A percentile compares a stretch with the other conserved stretches of the same genome.
Evolutionary conservation across 1,140 invertebrate species (phyloP).

Genomic region (Drosophila virilis): DNA sequence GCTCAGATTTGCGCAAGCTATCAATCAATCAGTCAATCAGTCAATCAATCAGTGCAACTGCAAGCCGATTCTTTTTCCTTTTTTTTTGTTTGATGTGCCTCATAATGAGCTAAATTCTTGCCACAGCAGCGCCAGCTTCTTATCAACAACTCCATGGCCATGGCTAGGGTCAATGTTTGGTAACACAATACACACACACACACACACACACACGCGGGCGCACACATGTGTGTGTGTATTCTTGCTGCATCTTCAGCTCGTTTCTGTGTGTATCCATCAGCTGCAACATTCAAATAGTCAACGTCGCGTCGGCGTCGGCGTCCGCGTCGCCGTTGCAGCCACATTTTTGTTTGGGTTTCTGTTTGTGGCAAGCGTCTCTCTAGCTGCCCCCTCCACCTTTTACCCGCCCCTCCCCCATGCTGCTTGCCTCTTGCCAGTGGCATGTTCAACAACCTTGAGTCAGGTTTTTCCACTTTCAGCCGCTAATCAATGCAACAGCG

Average conservation of each 20-base stretch:
- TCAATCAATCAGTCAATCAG: conserved; percentile 41
- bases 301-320: conserved; percentile 18
- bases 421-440: conserved; percentile 37
- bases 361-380: conserved; percentile 27
- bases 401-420: not conserved
- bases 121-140: conserved; percentile 38
- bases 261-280: conserved; percentile 70
- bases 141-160: conserved; percentile 29
- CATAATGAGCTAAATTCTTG: conserved; percentile 31
- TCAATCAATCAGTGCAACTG: conserved; percentile 23
- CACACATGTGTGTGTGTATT: conserved; percentile 18
- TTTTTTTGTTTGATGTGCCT: not conserved
- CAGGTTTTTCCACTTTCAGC: conserved; percentile 84
- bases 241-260: conserved; percentile 28
- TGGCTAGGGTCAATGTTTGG: conserved; percentile 81
- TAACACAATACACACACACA: conserved; percentile 29
- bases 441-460: conserved; percentile 84
- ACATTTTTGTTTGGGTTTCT: conserved; percentile 51
- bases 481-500: conserved; percentile 68
- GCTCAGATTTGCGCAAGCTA: not conserved
- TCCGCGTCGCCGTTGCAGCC: conserved; percentile 53
- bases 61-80: not conserved
- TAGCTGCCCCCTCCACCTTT: not conserved
- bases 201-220: conserved; percentile 6
- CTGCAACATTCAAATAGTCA: conserved; percentile 80